These are phyloP conservation scores for Dimorphilus gyrociliatus DNA, from an alignment of 2,888 invertebrate species.

Conservation along the genomic window DNA sequence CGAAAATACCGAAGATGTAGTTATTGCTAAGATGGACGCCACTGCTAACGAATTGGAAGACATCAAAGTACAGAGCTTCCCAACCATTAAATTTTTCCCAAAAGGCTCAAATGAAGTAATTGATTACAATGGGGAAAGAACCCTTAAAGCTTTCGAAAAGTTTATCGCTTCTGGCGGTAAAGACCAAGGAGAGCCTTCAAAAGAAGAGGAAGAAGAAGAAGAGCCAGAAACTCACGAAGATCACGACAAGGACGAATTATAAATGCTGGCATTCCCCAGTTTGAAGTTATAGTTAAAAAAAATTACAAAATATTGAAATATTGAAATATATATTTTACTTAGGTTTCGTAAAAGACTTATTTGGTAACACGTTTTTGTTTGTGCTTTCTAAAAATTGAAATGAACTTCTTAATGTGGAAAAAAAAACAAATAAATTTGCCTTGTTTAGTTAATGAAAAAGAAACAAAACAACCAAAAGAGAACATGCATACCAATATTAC, in stretches of 20 bases:
- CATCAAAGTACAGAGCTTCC: conserved; percentile 75
- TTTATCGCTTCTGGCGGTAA: conserved; percentile 82
- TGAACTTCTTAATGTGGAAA: no score
- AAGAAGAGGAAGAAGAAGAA: conserved; percentile 41
- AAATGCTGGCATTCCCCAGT: no score
- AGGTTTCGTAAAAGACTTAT: no score
- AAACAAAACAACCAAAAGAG: no score
- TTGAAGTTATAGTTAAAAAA: no score
- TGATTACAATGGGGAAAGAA: conserved; percentile 87
- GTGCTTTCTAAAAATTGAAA: no score
- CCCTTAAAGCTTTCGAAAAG: conserved; percentile 74
- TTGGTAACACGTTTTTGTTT: no score
- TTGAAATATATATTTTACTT: no score
- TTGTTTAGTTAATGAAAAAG: no score
- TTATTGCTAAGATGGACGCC: conserved; percentile 97
- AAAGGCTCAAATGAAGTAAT: conserved; percentile 76
- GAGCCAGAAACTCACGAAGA: conserved; percentile 56
- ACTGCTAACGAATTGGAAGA: conserved; percentile 93
- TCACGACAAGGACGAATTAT: conserved; percentile 61
- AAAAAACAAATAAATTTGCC: no score
- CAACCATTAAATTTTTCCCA: conserved; percentile 52
- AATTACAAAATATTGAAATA: no score
- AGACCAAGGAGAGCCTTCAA: conserved; percentile 43
- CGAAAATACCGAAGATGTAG: conserved; percentile 55
- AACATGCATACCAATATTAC: no score